phyloP scores from a whole-genome alignment of 1,140 invertebrate species.

The Hylaeus volcanicus region DNA sequence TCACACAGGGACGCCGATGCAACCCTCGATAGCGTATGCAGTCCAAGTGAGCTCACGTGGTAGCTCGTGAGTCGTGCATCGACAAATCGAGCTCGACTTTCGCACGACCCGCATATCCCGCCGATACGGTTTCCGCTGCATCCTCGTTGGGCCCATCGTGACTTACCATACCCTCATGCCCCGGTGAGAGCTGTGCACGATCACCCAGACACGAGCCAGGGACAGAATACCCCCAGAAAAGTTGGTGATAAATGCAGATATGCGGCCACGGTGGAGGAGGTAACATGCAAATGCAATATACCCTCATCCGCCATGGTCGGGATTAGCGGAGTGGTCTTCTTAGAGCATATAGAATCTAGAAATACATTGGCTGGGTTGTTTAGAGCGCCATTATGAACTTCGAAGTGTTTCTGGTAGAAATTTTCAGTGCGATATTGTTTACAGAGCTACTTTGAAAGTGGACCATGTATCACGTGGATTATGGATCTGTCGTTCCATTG shows the following conservation, averaged over 20 bases:
- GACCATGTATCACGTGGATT: too few relatives aligned
- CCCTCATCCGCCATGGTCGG: slow-evolving; percentile 16
- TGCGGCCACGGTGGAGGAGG: slow-evolving; percentile 31
- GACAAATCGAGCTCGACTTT: slow-evolving; percentile 65
- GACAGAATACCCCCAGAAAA: slow-evolving; percentile 53
- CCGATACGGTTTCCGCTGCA: slow-evolving; percentile 33
- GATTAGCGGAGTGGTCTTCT: slow-evolving; percentile 7
- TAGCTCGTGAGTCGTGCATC: slow-evolving; percentile 53
- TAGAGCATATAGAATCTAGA: slow-evolving; percentile 3
- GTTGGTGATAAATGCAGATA: slow-evolving; percentile 65
- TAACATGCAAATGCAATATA: slow-evolving; percentile 67
- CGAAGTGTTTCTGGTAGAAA: too few relatives aligned
- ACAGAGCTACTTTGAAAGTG: neutral
- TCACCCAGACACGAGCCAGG: slow-evolving; percentile 38
- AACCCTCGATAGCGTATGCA: slow-evolving; percentile 12
- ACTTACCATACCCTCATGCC: slow-evolving; percentile 52
- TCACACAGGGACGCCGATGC: neutral
- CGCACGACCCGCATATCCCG: slow-evolving; percentile 58
- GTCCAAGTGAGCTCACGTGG: slow-evolving; percentile 15
- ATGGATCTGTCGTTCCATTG: too few relatives aligned
- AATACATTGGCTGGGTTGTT: neutral
- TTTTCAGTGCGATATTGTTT: too few relatives aligned
- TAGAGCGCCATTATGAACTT: neutral
- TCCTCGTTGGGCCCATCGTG: slow-evolving; percentile 47
- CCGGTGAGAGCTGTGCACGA: slow-evolving; percentile 32